Conservation (phyloP, 2,888 invertebrate species). For the Acronicta aceris region DNA sequence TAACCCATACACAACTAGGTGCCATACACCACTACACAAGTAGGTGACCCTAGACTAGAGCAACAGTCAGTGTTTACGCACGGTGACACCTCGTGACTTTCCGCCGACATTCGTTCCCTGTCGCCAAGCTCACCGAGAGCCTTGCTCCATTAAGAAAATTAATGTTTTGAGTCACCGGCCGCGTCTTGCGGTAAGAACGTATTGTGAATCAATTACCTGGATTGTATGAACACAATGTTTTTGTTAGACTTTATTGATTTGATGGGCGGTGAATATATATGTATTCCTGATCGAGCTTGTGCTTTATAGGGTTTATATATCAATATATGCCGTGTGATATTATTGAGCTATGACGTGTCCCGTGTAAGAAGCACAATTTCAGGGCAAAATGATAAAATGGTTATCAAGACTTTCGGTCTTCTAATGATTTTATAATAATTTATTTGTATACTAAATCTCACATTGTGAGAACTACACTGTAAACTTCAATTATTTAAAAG, state of each 20-base stretch:
- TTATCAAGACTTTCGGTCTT: too few species aligned
- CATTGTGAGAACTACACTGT: too few species aligned
- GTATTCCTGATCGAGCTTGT: too few species aligned
- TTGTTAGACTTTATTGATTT: constrained; percentile 38
- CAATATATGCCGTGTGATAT: too few species aligned
- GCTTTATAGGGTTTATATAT: too few species aligned
- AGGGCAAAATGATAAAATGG: too few species aligned
- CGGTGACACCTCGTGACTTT: constrained; percentile 77
- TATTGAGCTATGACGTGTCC: too few species aligned
- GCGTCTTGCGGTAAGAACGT: constrained; percentile 62
- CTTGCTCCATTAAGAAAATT: constrained; percentile 89
- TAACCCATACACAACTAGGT: neutral
- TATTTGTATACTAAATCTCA: too few species aligned
- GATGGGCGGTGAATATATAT: constrained; percentile 13
- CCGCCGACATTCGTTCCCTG: constrained; percentile 72
- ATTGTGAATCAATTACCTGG: constrained; percentile 50
- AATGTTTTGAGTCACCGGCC: constrained; percentile 86
- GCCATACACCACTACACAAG: neutral
- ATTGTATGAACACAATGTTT: constrained; percentile 15
- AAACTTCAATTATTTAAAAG: too few species aligned
- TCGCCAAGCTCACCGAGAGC: constrained; percentile 78
- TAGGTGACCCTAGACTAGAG: constrained; percentile 54
- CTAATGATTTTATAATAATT: too few species aligned
- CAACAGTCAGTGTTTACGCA: constrained; percentile 83
- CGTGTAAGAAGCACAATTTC: too few species aligned